phyloP scores from a whole-genome alignment of 2,888 invertebrate genomes.

The Cheilosia vulpina region DNA sequence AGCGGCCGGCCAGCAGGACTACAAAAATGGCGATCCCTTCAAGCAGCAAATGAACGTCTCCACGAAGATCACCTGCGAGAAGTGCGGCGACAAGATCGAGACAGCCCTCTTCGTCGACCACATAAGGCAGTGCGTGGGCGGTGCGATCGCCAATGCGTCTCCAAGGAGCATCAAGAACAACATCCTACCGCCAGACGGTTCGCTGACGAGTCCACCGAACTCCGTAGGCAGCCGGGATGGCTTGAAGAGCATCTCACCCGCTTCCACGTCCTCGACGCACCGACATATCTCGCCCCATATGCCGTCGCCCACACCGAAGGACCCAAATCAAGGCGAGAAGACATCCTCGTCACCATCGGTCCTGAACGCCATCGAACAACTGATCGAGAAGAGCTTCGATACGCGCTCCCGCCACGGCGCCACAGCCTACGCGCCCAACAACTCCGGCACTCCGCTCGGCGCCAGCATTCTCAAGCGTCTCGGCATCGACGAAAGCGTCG shows the following conservation, averaged over 20 bases:
- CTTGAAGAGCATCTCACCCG: constrained; percentile 86
- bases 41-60: constrained; percentile 85
- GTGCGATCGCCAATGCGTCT: constrained; percentile 88
- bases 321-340: constrained; percentile 86
- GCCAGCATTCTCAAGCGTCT: constrained; percentile 95
- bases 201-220: constrained; percentile 85
- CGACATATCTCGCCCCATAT: constrained; percentile 89
- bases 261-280: constrained; percentile 87
- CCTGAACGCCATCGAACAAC: constrained; percentile 96
- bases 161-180: constrained; percentile 88
- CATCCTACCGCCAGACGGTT: constrained; percentile 86
- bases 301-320: constrained; percentile 84
- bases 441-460: constrained; percentile 90
- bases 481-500: constrained; percentile 96
- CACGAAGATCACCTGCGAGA: constrained; percentile 95
- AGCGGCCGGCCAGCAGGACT: constrained; percentile 90
- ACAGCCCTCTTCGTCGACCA: constrained; percentile 96
- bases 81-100: constrained; percentile 97
- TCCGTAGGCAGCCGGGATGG: constrained; percentile 86
- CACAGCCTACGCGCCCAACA: constrained; percentile 82
- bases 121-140: constrained; percentile 95
- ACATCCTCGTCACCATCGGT: constrained; percentile 93
- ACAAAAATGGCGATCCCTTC: constrained; percentile 88
- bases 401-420: constrained; percentile 89
- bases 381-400: constrained; percentile 98